Base-by-base conservation (phyloP, 2,888 invertebrate species). In the Epinotia brunnichana region DNA sequence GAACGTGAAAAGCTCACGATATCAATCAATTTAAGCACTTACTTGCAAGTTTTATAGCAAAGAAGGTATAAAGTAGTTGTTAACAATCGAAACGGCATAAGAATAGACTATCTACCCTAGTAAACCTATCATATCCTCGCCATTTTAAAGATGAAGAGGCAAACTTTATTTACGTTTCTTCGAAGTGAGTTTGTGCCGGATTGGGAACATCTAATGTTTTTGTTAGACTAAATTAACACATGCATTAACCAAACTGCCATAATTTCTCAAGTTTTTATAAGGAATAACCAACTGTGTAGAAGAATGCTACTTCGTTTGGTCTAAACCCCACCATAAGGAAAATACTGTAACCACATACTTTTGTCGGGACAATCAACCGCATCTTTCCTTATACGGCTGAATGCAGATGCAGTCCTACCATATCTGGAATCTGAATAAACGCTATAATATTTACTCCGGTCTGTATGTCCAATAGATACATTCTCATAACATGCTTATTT, bases 1-100 rank as follows among this genome's bases (percentile, higher is more conserved):
- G 57, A 67, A 44, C 21, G 54, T 11, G 57, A 44, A 41, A 41
- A 24, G 4, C 24, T 68, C 68, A 68, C 68, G 68, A 68, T 59
- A 59, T 59, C 59, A 68, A 68, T 68, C 59, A 35, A 48, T 48
- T 48, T 44, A 44, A 48, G 57, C 59, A 19, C 41, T 24, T n/a
- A 19, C 41, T 44, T n/a, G 57, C 39, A 59, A 7, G n/a, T 10
- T 35, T 19, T 29, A 39, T 11, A 39, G 39, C 41, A 41, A 41
- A 13, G 24, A 15, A 57, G 15, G 24, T 57, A 29, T 10, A 57
- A 57, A 57, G 11, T 56, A 29, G 15, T 21, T 15, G 2, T 15
- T n/a, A 29, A 24, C 15, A 5, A 5, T 29, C 57, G n/a, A 29
- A 57, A 56, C 15, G 15, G 21, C 11, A 10, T 13, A 21, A 56